Base-by-base conservation (phyloP, 2,888 invertebrate genomes). In the Diploptera punctata region DNA sequence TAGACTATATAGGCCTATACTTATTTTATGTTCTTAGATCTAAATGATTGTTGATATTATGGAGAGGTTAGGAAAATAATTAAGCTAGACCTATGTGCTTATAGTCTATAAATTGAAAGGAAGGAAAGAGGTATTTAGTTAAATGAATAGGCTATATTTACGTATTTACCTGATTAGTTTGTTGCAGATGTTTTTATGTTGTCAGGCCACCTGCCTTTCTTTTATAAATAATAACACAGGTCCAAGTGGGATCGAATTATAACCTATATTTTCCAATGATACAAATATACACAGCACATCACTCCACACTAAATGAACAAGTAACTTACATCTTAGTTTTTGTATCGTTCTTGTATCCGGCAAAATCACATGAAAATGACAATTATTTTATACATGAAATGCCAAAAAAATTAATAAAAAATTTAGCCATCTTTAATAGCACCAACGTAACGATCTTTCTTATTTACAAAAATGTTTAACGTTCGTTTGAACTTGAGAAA, bases 201-300 rank as follows among this genome's bases (percentile, higher is more conserved):
- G 57, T 4, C 26, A 29, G 24, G n/a, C 31, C 57, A 57, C 57
- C 57, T 57, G 57, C 29, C 13, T 7, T 57, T 16, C 29, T 9
- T n/a, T 16, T 29, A 2, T n/a, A 7, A 10, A 10, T 33, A n/a
- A 33, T 33, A 33, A 10, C 7, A 33, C 33, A 33, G 33, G 33
- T 65, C 26, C 10, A 29, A 29, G 44, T 26, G 13, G 44, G 19
- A 21, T n/a, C 47, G 60, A 70, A 38, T 52, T 70, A 70, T 70
- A 70, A 61, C n/a, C n/a, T n/a, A n/a, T n/a, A n/a, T 31, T 60
- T 26, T 69, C 9, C 33, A 61, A 61, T 61, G 31, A 61, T 70
- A 70, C 52, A 70, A 33, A 60, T 61, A 60, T 70, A 70, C 52
- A 70, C 52, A 61, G 13, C 47, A 57, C 38, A 61, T 18, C 47